Evolutionary conservation across 2,797 vertebrate genomes (phyloP).

Genomic region (Ataeniobius toweri): DNA sequence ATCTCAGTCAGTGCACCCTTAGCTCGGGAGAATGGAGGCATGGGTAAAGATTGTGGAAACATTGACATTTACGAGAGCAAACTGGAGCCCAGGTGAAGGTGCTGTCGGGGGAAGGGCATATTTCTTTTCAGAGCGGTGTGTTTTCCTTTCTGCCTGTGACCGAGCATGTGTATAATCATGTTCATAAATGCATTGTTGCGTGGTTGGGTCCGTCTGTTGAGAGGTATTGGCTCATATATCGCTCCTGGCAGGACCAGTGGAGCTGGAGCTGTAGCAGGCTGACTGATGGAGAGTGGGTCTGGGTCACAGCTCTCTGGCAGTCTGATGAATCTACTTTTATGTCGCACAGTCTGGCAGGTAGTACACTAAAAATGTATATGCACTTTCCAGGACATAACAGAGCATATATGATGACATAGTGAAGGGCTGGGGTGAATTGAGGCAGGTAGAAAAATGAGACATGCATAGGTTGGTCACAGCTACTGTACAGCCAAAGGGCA

Average conservation of each 20-base stretch:
- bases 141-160: conserved; percentile 10
- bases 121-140: conserved; percentile 44
- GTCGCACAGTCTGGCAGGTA: conserved; percentile 54
- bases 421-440: conserved; percentile 27
- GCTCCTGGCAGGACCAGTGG: conserved; percentile 48
- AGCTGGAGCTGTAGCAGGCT: conserved; percentile 45
- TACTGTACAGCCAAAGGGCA: not conserved
- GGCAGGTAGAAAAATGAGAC: conserved; percentile 13
- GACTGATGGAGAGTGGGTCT: conserved; percentile 65
- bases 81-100: conserved; percentile 70
- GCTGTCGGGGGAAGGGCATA: conserved; percentile 49
- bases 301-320: conserved; percentile 59
- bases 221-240: conserved; percentile 52
- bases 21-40: conserved; percentile 49
- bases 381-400: conserved; percentile 29
- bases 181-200: conserved; percentile 56
- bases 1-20: conserved; percentile 43
- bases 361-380: conserved; percentile 41
- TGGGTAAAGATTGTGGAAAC: conserved; percentile 76
- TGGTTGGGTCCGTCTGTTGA: conserved; percentile 53
- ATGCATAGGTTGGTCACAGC: conserved; percentile 3
- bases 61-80: conserved; percentile 78
- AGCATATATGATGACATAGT: conserved; percentile 29
- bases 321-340: conserved; percentile 58
- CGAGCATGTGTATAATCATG: conserved; percentile 36